Evolutionary conservation across 1,140 invertebrate genomes (phyloP).

Genomic region (Scaptomyza hsui): DNA sequence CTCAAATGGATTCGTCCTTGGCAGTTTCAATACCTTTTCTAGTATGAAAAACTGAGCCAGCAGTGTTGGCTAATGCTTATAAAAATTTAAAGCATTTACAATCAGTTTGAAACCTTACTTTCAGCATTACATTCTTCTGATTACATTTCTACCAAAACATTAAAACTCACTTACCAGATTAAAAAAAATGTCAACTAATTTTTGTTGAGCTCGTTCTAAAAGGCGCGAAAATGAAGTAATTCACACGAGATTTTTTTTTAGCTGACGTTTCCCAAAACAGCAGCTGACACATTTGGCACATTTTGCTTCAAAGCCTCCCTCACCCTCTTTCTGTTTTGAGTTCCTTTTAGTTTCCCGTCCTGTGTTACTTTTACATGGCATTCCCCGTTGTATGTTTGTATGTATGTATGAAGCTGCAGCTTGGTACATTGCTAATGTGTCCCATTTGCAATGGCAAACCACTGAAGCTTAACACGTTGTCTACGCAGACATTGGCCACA

Average conservation of each 20-base stretch:
- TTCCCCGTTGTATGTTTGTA: conserved; percentile 11
- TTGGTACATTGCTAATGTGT: conserved; percentile 77
- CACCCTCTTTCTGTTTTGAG: neutral
- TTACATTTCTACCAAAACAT: conserved; percentile 12
- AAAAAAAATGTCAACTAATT: conserved; percentile 7
- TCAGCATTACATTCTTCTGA: too few relatives aligned
- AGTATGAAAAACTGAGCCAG: conserved; percentile 2
- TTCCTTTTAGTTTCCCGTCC: too few relatives aligned
- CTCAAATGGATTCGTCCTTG: conserved; percentile 38
- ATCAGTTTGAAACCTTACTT: too few relatives aligned
- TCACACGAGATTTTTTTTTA: conserved; percentile 18
- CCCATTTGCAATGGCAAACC: conserved; percentile 79
- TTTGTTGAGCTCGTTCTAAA: neutral
- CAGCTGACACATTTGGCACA: conserved; percentile 75
- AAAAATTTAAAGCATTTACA: too few relatives aligned
- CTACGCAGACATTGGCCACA: conserved; percentile 68
- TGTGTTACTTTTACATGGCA: neutral
- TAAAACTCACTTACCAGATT: conserved; percentile 27
- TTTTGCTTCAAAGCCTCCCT: conserved; percentile 22
- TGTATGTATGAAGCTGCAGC: conserved; percentile 31
- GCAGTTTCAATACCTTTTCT: conserved; percentile 37
- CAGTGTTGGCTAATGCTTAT: conserved; percentile 22
- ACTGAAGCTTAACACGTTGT: conserved; percentile 81
- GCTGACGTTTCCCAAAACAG: conserved; percentile 23
- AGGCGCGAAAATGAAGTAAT: conserved; percentile 39